phyloP scores from a whole-genome alignment of 2,113 vertebrate species.

The Sula dactylatra region DNA sequence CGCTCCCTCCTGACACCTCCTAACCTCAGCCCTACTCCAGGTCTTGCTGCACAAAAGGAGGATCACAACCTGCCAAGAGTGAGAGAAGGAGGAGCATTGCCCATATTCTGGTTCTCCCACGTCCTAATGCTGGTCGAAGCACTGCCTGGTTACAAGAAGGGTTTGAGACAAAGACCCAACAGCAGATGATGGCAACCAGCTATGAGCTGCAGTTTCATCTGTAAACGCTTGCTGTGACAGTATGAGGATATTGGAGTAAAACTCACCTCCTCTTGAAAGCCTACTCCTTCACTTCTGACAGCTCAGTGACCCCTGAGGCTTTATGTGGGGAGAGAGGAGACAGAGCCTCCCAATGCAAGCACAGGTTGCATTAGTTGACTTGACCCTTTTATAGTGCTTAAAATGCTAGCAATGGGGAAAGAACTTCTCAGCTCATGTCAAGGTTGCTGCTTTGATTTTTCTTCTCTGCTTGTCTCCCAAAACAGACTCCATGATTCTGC shows the following conservation, averaged over 20 bases:
- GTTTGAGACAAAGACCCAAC: background rate
- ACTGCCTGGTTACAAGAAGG: background rate
- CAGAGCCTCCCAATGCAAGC: background rate
- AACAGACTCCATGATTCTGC: background rate
- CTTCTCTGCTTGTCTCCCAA: background rate
- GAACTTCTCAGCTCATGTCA: background rate
- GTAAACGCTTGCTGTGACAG: background rate
- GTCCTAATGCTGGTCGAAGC: background rate
- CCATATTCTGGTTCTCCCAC: background rate
- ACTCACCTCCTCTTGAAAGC: background rate
- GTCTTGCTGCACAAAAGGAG: background rate
- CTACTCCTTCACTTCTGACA: background rate
- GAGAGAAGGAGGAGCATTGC: background rate
- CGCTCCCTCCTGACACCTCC: background rate
- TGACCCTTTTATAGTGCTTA: background rate
- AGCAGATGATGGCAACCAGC: background rate
- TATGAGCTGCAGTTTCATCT: background rate
- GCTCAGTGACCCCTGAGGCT: background rate
- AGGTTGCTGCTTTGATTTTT: background rate
- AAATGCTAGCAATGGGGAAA: background rate
- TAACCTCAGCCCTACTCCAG: background rate
- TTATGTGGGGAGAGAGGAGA: background rate
- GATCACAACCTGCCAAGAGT: background rate
- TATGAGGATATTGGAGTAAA: background rate
- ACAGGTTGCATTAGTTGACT: background rate